Conservation (phyloP, 2,113 vertebrate genomes). For the Mandrillus leucophaeus region DNA sequence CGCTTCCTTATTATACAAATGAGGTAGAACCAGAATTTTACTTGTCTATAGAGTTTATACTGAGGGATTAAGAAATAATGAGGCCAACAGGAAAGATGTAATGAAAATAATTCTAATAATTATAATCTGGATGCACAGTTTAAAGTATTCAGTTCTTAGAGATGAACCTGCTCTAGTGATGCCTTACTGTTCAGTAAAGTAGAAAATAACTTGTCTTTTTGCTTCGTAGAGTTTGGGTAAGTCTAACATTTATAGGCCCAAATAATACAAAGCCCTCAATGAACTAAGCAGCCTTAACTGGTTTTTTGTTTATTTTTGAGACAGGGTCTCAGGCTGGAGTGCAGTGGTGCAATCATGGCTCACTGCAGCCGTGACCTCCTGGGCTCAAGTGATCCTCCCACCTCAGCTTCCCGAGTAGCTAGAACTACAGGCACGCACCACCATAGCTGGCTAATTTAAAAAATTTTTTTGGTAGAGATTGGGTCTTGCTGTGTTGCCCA, state of each 20-base stretch:
- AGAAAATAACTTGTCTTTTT: slow-evolving; percentile 1
- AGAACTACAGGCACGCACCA: too few species aligned
- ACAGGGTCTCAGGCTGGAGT: too few species aligned
- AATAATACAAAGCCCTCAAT: background rate
- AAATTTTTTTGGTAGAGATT: too few species aligned
- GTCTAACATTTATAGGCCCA: background rate
- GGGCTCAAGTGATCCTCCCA: too few species aligned
- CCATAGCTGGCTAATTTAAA: too few species aligned
- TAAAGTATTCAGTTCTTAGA: slow-evolving; percentile 30
- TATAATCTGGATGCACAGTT: slow-evolving; percentile 20
- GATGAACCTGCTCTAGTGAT: background rate
- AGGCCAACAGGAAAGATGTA: slow-evolving; percentile 19
- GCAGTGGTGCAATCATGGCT: too few species aligned
- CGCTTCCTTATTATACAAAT: background rate
- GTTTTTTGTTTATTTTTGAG: background rate
- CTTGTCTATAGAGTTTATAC: background rate
- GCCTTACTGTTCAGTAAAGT: background rate
- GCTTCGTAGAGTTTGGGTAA: background rate
- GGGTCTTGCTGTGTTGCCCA: too few species aligned
- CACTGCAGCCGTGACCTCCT: too few species aligned
- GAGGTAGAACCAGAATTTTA: slow-evolving; percentile 18
- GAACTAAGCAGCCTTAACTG: background rate
- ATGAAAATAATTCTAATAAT: slow-evolving; percentile 27
- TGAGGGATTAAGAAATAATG: slow-evolving; percentile 42
- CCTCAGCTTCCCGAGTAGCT: too few species aligned